These are phyloP conservation scores for Podarcis cretensis DNA, from an alignment of 2,113 vertebrate species.

Conservation along the genomic window DNA sequence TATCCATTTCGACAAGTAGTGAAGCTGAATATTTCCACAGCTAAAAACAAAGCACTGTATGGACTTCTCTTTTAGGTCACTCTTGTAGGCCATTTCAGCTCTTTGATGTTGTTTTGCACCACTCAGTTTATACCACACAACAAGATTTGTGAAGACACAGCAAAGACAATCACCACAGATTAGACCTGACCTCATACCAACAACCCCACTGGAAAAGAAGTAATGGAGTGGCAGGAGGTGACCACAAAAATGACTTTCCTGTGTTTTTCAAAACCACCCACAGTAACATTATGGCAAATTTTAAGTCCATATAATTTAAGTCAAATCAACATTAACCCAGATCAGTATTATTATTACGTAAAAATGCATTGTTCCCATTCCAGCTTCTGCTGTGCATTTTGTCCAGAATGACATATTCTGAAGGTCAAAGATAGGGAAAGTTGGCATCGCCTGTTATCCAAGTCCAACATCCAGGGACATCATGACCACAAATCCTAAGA, in stretches of 20 bases:
- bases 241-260: neutral
- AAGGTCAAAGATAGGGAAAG: rapidly evolving
- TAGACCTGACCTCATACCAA: neutral
- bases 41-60: neutral
- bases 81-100: neutral
- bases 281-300: neutral
- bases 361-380: constrained; percentile 17
- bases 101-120: neutral
- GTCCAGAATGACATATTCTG: constrained; percentile 20
- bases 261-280: constrained; percentile 56
- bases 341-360: constrained; percentile 17
- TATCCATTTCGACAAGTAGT: neutral
- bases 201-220: neutral
- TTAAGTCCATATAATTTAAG: constrained; percentile 43
- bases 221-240: neutral
- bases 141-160: neutral
- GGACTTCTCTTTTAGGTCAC: neutral
- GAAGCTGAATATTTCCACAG: neutral
- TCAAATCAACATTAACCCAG: constrained; percentile 55
- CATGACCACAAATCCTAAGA: constrained; percentile 96
- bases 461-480: constrained; percentile 97
- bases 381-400: rapidly evolving
- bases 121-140: neutral
- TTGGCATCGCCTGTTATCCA: constrained; percentile 67
- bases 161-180: neutral